Base-by-base conservation (phyloP, 1,140 invertebrate genomes). In the Frieseomelitta varia region DNA sequence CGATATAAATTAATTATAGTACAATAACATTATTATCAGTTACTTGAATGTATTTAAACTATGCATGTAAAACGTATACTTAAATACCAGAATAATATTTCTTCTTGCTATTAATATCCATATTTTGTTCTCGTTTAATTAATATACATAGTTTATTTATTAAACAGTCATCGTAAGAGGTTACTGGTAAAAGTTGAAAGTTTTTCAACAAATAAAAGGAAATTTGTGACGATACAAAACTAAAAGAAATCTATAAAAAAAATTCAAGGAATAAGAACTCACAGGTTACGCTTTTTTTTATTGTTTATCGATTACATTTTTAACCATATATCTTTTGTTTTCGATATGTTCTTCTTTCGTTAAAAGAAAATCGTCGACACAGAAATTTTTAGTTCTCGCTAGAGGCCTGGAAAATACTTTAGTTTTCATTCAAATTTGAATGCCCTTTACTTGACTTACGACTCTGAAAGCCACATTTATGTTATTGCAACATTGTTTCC, bases 231-330 rank as follows among this genome's bases (percentile, higher is more conserved):
- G 55, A 68, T 73, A 77, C 47, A 76, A 86, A 83, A 72, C 21
- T 84, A 88, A 88, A 88, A 84, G 21, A 68, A 84, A 79, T 51
- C 56, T 82, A 85, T 47, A n/a, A 47, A 47, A 47, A 90, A 90
- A 88, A 85, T 67, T 77, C 65, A 27, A 12, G n/a, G 65, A 79
- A 75, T 51, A 78, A 88, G 69, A 75, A 84, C 27, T 87, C 80
- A 21, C 27, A 90, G 84, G 82, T 90, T 90, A 90, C 39, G 81
- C 19, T 67, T 77, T 73, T 19, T 67, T 77, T 73, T 55, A 65
- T 67, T 27, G 63, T 34, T 67, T 72, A 79, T 84, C 73, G 56
- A 81, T 84, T 74, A 88, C 87, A 89, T 89, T 79, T 72, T 88
- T 58, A 24, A 4, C 8, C 34, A 27, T 1, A 2, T 24, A 51